phyloP scores from a whole-genome alignment of 2,797 vertebrate genomes.

The Octomys mimax region DNA sequence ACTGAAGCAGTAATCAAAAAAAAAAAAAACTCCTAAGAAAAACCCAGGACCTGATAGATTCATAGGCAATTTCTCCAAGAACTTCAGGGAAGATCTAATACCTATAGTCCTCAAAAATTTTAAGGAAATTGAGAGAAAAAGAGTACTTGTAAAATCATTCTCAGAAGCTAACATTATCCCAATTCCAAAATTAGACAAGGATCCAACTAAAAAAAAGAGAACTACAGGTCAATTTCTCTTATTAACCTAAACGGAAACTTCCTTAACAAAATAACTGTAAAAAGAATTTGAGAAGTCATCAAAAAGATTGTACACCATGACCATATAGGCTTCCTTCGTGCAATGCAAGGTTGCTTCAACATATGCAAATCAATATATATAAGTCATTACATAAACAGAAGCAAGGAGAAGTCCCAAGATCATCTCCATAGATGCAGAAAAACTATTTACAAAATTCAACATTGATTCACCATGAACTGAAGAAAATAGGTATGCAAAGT shows the following conservation, averaged over 20 bases:
- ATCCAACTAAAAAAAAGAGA: not conserved
- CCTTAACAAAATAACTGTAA: not conserved
- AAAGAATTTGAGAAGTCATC: not conserved
- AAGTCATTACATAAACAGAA: not conserved
- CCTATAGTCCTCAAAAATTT: not conserved
- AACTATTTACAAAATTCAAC: not conserved
- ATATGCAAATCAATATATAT: too few species aligned
- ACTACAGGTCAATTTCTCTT: not conserved
- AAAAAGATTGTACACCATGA: not conserved
- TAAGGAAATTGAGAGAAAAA: too few species aligned
- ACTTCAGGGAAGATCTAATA: not conserved
- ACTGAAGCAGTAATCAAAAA: not conserved
- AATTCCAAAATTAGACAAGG: not conserved
- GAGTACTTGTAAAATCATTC: not conserved
- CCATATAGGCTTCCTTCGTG: not conserved
- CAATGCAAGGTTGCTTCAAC: not conserved
- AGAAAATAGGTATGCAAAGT: not conserved
- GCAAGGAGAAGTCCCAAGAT: not conserved
- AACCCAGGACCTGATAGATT: not conserved
- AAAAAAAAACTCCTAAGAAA: not conserved
- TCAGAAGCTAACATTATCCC: not conserved
- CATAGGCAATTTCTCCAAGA: not conserved
- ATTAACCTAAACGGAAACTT: not conserved
- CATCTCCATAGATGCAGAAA: not conserved
- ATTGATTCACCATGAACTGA: not conserved